Evolutionary conservation across 1,140 invertebrate genomes (phyloP), one percentile per base, ranked within the genome.

Genomic region (Penaeus chinensis): DNA sequence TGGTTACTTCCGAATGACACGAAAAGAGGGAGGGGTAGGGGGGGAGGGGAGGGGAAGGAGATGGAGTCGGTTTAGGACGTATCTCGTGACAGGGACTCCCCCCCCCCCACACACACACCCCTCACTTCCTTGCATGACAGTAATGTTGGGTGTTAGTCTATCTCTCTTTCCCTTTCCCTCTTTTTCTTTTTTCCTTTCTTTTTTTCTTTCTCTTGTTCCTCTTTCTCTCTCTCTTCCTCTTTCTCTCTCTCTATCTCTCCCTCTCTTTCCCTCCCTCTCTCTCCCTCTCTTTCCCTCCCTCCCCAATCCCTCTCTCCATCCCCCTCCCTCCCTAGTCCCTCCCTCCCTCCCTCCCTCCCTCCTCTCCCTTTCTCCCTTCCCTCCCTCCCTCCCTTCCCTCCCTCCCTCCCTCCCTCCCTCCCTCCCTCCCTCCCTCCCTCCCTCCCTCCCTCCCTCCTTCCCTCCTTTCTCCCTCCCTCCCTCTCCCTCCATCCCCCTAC

Each of bases 211-310:
- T 19, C 11, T 3, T 18, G 3, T 27, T 8, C 32, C 2, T 11
- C 27, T 20, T 5, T 7, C 0, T 18, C 19, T 32, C n/a, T 27
- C 0, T 76, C 8, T 76, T 10, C 8, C 4, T 37, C 7, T 47
- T 10, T 76, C 4, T 37, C 8, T 76, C 74, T 37, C 0, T 37
- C 74, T 76, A 0, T 76, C 4, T 76, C 11, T 76, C 22, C 11
- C 3, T 37, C 8, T 76, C 74, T 76, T 0, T 71, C 2, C 24
- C 66, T 71, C 22, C 24, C 66, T 71, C 66, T n/a, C 66, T 71
- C 66, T 71, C 69, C 13, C 71, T 74, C 24, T 32, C 71, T 37
- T 19, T 74, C 69, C n/a, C 69, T 32, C 69, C 32, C 69, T 74
- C 69, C n/a, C 69, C 32, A 7, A 32, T 37, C n/a, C 24, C 32